These are phyloP conservation scores for Tympanuchus pallidicinctus DNA, from an alignment of 2,113 vertebrate species.

Conservation along the genomic window DNA sequence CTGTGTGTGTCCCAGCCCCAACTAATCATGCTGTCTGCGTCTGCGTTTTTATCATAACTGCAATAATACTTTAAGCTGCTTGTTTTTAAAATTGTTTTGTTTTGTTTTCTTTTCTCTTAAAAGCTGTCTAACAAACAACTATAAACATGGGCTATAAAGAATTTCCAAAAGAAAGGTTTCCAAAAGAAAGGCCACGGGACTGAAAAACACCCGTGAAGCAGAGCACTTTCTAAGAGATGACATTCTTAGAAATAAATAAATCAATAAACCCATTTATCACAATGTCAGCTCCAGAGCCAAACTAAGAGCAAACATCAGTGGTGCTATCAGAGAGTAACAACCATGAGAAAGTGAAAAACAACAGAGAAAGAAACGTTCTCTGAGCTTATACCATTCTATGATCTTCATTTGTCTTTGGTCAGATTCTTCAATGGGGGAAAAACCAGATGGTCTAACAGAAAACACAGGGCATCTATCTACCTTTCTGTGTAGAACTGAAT, in stretches of 20 bases:
- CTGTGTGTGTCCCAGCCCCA: fast-evolving
- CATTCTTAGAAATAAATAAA: background rate
- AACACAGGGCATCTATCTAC: fast-evolving
- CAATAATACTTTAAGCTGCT: too few species aligned
- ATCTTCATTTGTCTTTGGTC: background rate
- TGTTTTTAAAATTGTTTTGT: too few species aligned
- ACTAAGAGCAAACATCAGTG: background rate
- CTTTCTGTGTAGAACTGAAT: background rate
- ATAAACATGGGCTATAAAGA: background rate
- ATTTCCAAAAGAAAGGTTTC: background rate
- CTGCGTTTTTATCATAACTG: too few species aligned
- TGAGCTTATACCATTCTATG: background rate
- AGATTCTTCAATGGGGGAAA: background rate
- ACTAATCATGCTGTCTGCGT: too few species aligned
- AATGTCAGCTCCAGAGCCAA: background rate
- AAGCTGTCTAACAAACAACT: background rate
- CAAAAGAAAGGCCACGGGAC: background rate
- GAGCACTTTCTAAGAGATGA: background rate
- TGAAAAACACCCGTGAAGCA: background rate
- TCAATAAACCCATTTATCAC: background rate
- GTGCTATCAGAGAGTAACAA: background rate
- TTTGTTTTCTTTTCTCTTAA: too few species aligned
- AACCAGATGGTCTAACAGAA: background rate
- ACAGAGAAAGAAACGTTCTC: background rate
- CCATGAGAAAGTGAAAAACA: background rate